These are phyloP conservation scores for Spheniscus humboldti DNA, from an alignment of 2,797 vertebrate genomes.

Conservation along the genomic window DNA sequence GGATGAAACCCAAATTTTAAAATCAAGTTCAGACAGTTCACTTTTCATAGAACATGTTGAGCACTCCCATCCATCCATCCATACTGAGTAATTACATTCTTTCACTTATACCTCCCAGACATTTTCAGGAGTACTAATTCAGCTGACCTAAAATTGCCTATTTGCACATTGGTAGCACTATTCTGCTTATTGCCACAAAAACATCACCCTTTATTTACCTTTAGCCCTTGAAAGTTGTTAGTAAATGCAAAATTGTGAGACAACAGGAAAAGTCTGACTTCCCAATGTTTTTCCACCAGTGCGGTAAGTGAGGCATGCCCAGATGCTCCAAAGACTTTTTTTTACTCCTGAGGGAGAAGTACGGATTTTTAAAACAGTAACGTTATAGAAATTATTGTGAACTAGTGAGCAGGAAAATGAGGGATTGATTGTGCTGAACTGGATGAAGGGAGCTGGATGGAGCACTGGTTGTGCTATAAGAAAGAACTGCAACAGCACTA, in stretches of 20 bases:
- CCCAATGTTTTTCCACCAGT: neutral
- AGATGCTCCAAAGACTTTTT: neutral
- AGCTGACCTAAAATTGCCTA: neutral
- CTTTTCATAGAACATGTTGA: neutral
- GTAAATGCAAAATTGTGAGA: neutral
- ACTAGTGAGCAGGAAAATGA: neutral
- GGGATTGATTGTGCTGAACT: neutral
- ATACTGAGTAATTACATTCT: neutral
- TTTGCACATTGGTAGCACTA: neutral
- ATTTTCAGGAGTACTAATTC: neutral
- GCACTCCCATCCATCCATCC: neutral
- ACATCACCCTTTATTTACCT: neutral
- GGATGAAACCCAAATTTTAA: neutral
- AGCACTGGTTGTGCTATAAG: neutral
- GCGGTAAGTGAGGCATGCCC: neutral
- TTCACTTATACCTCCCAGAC: neutral
- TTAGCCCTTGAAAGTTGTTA: neutral
- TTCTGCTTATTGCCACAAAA: neutral
- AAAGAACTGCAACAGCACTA: neutral
- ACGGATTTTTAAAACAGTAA: neutral
- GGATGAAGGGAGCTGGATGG: neutral
- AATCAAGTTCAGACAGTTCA: neutral
- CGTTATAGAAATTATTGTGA: fast-evolving
- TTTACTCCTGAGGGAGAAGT: neutral
- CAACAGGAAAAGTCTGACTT: neutral